Evolutionary conservation across 2,888 invertebrate genomes (phyloP).

Genomic region (Alcis repandata): DNA sequence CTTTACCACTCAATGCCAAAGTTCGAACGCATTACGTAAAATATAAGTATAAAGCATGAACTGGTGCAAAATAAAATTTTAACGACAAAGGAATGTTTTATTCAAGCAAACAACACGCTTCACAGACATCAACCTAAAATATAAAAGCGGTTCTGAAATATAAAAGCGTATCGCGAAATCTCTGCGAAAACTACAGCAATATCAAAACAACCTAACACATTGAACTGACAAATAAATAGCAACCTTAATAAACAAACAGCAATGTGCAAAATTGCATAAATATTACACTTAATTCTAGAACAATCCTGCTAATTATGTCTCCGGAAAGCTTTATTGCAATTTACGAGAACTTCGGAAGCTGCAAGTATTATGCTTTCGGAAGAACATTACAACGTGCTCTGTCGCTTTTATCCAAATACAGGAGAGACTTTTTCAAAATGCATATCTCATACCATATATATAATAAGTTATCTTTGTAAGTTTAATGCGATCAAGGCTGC

Average conservation of each 20-base stretch:
- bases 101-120: constrained; percentile 4
- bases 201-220: constrained; percentile 21
- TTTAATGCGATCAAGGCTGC: too few relatives aligned
- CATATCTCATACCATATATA: too few relatives aligned
- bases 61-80: not conserved
- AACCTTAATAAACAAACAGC: constrained; percentile 31
- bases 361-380: constrained; percentile 22
- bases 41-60: not conserved
- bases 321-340: constrained; percentile 49
- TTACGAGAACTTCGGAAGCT: constrained; percentile 45
- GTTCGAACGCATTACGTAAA: not conserved
- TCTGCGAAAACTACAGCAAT: not conserved
- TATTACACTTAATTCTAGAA: constrained; percentile 41
- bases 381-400: constrained; percentile 42
- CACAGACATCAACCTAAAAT: not conserved
- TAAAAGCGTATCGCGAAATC: constrained; percentile 2
- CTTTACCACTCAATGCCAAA: not conserved
- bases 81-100: constrained; percentile 5
- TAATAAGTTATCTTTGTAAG: too few relatives aligned
- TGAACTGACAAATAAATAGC: constrained; percentile 35
- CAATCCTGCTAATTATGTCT: constrained; percentile 52
- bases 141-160: not conserved
- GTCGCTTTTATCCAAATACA: constrained; percentile 33
- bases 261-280: constrained; percentile 44
- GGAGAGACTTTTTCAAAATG: constrained; percentile 43